phyloP scores from a whole-genome alignment of 2,888 invertebrate genomes.

The Drosophila diplacantha region DNA sequence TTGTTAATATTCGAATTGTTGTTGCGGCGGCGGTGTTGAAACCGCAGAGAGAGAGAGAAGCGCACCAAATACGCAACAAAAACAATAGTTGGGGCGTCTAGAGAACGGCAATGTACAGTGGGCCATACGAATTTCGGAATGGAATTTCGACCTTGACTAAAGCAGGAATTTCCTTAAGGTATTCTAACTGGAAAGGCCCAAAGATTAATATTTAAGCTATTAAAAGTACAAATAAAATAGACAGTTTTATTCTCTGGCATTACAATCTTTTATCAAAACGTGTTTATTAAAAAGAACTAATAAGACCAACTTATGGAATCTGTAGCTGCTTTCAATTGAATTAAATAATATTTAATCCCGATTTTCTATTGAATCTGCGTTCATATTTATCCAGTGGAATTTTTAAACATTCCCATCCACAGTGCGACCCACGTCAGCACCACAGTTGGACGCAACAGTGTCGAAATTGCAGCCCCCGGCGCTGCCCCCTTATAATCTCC shows the following conservation, averaged over 20 bases:
- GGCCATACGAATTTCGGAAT: not conserved
- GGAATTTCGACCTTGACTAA: constrained; percentile 12
- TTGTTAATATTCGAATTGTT: constrained; percentile 69
- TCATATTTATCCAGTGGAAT: not conserved
- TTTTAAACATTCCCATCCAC: constrained; percentile 4
- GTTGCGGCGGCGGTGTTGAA: constrained; percentile 57
- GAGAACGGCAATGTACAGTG: constrained; percentile 26
- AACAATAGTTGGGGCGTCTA: constrained; percentile 19
- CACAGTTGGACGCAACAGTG: constrained; percentile 66
- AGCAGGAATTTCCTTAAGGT: not conserved
- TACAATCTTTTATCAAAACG: not conserved
- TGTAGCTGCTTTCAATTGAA: not conserved
- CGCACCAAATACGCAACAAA: constrained; percentile 52
- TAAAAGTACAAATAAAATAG: not conserved
- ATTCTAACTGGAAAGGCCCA: not conserved
- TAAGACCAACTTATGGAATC: not conserved
- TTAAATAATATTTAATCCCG: too few species aligned
- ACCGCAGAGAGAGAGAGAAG: constrained; percentile 45
- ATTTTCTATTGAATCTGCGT: not conserved
- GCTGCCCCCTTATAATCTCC: constrained; percentile 21
- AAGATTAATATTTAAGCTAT: not conserved
- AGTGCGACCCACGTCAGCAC: constrained; percentile 30
- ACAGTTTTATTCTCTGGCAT: not conserved
- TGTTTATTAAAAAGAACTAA: not conserved
- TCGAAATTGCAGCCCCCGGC: constrained; percentile 52